Evolutionary conservation across 2,797 vertebrate genomes (phyloP).

Genomic region (Helostoma temminkii): DNA sequence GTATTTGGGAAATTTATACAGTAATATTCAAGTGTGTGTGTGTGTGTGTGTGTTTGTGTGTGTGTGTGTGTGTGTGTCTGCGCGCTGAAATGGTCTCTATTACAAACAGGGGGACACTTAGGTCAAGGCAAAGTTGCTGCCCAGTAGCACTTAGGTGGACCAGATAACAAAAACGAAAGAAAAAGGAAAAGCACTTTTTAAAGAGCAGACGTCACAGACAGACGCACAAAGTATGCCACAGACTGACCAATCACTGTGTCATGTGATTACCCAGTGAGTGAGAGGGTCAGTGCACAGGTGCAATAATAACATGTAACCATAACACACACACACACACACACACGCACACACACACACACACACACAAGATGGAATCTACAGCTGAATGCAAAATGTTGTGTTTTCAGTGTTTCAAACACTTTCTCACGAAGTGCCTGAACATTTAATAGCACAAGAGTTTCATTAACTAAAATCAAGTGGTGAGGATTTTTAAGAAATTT

Average conservation of each 20-base stretch:
- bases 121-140: slow-evolving; percentile 2
- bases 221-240: slow-evolving; percentile 29
- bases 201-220: slow-evolving; percentile 32
- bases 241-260: slow-evolving; percentile 53
- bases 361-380: slow-evolving; percentile 43
- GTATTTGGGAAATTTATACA: slow-evolving; percentile 13
- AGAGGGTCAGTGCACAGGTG: slow-evolving; percentile 65
- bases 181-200: slow-evolving; percentile 36
- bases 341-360: slow-evolving; percentile 39
- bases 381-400: slow-evolving; percentile 24
- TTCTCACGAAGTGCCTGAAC: not conserved
- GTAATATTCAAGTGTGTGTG: slow-evolving; percentile 8
- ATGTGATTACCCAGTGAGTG: slow-evolving; percentile 66
- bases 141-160: slow-evolving; percentile 20
- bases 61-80: not conserved
- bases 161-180: slow-evolving; percentile 35
- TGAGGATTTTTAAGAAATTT: not conserved
- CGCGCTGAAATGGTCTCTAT: not conserved
- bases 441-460: not conserved
- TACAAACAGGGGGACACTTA: slow-evolving; percentile 6
- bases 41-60: slow-evolving; percentile 5
- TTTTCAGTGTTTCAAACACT: slow-evolving; percentile 3
- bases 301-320: slow-evolving; percentile 58
- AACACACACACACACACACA: slow-evolving; percentile 29
- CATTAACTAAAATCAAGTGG: not conserved